These are phyloP conservation scores for Zaprionus taronus DNA, from an alignment of 1,140 invertebrate genomes.

Conservation along the genomic window DNA sequence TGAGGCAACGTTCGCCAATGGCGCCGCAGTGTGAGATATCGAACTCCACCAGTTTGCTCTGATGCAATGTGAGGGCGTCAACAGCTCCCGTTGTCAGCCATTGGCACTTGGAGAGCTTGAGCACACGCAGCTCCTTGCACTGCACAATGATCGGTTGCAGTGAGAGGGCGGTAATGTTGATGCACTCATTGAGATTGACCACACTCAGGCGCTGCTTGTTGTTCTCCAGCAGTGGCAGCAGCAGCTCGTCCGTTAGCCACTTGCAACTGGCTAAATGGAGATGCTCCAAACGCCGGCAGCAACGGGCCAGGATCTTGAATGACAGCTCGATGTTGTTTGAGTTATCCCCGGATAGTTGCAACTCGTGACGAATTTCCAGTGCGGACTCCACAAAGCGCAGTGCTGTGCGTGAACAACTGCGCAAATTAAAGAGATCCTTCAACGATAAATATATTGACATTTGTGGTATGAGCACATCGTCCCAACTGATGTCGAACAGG, in stretches of 20 bases:
- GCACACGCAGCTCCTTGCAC: constrained; percentile 85
- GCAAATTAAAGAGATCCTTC: constrained; percentile 86
- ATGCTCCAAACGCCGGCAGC: constrained; percentile 85
- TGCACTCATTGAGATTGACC: constrained; percentile 86
- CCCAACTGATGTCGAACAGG: constrained; percentile 86
- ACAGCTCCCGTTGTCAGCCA: constrained; percentile 86
- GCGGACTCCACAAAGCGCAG: constrained; percentile 59
- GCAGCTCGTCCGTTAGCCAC: constrained; percentile 85
- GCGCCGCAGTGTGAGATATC: constrained; percentile 86
- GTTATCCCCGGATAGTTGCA: constrained; percentile 73
- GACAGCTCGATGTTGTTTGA: constrained; percentile 56
- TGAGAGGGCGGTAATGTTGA: constrained; percentile 85
- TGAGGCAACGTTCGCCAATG: constrained; percentile 86
- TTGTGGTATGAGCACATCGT: constrained; percentile 86
- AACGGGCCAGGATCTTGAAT: constrained; percentile 85
- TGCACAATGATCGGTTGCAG: constrained; percentile 86
- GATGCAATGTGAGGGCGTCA: constrained; percentile 86
- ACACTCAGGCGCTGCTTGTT: constrained; percentile 84
- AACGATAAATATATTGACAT: constrained; percentile 85
- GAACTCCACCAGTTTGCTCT: constrained; percentile 85
- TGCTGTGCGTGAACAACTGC: constrained; percentile 85
- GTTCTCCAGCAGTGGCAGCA: constrained; percentile 85
- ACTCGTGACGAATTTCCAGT: constrained; percentile 57
- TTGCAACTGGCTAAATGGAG: constrained; percentile 85
- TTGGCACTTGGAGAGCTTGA: constrained; percentile 85